Base-by-base conservation (phyloP, 1,140 invertebrate genomes). In the Dinothrombium tinctorium region DNA sequence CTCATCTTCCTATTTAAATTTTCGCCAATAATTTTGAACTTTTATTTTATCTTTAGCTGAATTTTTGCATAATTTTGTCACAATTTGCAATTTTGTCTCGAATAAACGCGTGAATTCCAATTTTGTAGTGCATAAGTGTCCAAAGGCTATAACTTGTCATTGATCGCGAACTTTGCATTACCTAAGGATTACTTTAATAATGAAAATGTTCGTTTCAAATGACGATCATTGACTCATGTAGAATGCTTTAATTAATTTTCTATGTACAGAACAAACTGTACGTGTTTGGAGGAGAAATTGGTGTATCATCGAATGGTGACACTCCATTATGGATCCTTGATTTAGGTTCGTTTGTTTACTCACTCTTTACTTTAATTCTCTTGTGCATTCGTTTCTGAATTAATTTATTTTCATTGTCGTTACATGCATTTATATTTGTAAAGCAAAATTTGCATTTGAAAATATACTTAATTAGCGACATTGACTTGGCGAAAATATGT, bases 241-340 rank as follows among this genome's bases (percentile, higher is more conserved):
- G n/a, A n/a, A 28, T 29, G 5, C 37, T 43, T 43, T 36, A 12
- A 36, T 15, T 20, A 25, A 14, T 14, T 46, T 43, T 46, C 6
- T 17, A 22, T 38, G 72, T 75, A 56, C 69, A 69, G 51, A 67
- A 69, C 47, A 65, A 65, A 41, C 64, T 89, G 22, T 80, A 83
- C 52, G 72, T 87, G 26, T 87, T 87, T 61, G 83, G 83, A 0
- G 83, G 82, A 1, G 77, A 84, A 52, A 68, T 86, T 7, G 74
- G 76, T 19, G 76, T 81, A 59, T 73, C 73, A 12, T 67, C 71
- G 21, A 68, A 67, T 25, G 72, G 68, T 31, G 79, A 83, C 56
- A 81, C 78, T 0, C 79, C 81, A 11, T 64, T 87, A 1, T 89
- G 82, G 82, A 70, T 79, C 42, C 79, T 82, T 51, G 72, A 79